A percentile compares a stretch with the other conserved stretches of the same genome.
These are phyloP conservation scores for Sturmia bella DNA, from an alignment of 2,888 invertebrate species.

Conservation along the genomic window DNA sequence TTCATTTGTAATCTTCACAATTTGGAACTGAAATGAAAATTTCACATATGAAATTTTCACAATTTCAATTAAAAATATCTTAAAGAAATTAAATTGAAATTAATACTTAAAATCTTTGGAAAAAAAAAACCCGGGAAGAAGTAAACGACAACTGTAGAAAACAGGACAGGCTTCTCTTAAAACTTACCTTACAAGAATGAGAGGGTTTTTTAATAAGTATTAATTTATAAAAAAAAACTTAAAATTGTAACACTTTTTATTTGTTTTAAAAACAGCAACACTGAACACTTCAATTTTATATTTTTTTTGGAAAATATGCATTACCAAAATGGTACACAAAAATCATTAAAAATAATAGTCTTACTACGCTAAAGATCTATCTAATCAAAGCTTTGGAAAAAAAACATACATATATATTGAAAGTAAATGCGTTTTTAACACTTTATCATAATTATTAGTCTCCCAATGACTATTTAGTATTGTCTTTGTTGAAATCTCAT, in stretches of 20 bases:
- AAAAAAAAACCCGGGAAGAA: no score
- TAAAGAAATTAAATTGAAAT: no score
- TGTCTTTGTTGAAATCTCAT: slow-evolving; percentile 55
- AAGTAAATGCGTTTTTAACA: slow-evolving; percentile 65
- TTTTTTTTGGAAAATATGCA: slow-evolving; percentile 3
- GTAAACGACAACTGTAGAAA: no score
- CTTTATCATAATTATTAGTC: slow-evolving; percentile 67
- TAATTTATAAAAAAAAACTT: no score
- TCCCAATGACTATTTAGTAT: slow-evolving; percentile 50
- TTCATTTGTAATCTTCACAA: no score
- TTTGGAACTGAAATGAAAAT: no score
- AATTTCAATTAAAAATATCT: no score
- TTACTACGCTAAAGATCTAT: slow-evolving; percentile 39
- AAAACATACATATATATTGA: not conserved
- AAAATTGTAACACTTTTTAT: slow-evolving; percentile 16
- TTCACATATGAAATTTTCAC: no score
- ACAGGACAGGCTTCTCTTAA: no score
- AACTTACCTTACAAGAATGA: no score
- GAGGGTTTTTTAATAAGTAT: no score
- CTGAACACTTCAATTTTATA: slow-evolving; percentile 15
- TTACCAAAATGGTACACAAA: slow-evolving; percentile 28
- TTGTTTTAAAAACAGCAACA: slow-evolving; percentile 28
- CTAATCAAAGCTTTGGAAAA: slow-evolving; percentile 44
- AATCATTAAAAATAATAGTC: not conserved
- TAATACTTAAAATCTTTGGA: no score